A percentile compares a stretch with the other conserved stretches of the same genome.
These are phyloP conservation scores for Poeciliopsis retropinna DNA, from an alignment of 2,113 vertebrate genomes.

Conservation along the genomic window DNA sequence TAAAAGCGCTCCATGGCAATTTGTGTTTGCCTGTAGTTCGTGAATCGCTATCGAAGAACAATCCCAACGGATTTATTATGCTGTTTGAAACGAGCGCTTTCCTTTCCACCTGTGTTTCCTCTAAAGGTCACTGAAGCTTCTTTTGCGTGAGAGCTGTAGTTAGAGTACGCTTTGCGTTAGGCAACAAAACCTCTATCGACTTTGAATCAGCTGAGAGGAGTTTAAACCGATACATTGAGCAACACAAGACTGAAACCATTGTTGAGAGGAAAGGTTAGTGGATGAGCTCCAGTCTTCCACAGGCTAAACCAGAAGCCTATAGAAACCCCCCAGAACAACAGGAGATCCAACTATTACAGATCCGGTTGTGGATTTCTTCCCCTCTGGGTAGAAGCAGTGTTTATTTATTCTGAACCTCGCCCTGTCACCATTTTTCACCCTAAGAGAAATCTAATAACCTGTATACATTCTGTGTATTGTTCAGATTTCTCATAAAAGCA, in stretches of 20 bases:
- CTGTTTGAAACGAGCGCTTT: too few relatives aligned
- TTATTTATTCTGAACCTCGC: slow-evolving; percentile 29
- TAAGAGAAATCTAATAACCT: slow-evolving; percentile 64
- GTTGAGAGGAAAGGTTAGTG: slow-evolving; percentile 7
- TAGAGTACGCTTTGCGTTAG: too few relatives aligned
- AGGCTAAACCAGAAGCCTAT: not conserved
- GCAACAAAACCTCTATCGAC: not conserved
- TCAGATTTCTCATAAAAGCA: slow-evolving; percentile 60
- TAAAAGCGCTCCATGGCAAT: too few relatives aligned
- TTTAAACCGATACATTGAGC: slow-evolving; percentile 30
- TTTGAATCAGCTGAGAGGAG: slow-evolving; percentile 4
- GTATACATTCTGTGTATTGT: slow-evolving; percentile 63
- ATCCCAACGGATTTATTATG: too few relatives aligned
- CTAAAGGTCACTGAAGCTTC: not conserved
- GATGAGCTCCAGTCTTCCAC: slow-evolving; percentile 7
- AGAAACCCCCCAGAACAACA: not conserved
- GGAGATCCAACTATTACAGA: slow-evolving; percentile 18
- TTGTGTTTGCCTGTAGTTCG: too few relatives aligned
- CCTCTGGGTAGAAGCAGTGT: slow-evolving; percentile 19
- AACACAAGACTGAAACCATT: slow-evolving; percentile 47
- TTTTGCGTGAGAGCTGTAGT: too few relatives aligned
- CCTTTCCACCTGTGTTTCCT: too few relatives aligned
- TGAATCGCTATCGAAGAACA: too few relatives aligned
- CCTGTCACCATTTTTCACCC: slow-evolving; percentile 54
- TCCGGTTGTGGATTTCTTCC: slow-evolving; percentile 7